Evolutionary conservation across 2,888 invertebrate genomes (phyloP), one percentile per base, ranked within the genome.

Genomic region (Tridacna gigas): DNA sequence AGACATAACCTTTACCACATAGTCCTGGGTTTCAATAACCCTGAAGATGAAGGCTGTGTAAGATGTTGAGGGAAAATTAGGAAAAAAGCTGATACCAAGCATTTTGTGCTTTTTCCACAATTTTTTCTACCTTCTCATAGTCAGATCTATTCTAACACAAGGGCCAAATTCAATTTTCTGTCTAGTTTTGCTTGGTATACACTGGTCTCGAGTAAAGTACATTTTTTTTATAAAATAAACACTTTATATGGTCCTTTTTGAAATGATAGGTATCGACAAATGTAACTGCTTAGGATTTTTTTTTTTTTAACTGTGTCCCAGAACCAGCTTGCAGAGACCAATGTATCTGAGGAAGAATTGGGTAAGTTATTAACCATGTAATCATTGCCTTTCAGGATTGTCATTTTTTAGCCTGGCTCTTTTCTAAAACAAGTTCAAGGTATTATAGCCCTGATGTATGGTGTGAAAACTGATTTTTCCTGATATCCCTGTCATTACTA

Each of bases 261-360:
- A 56, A n/a, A 5, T 56, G 1, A 20, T n/a, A 56, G 9, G n/a
- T 56, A 56, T 3, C 3, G 56, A 18, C 18, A n/a, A 20, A 56
- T 56, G 1, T 3, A 18, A 18, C 56, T n/a, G 56, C 3, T 3
- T 5, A 5, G 9, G 20, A 56, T 4, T n/a, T 1, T 56, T 2
- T 37, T 37, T 37, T 37, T 2, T 37, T 37, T 37, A 37, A 37
- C n/a, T 25, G 0, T 25, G 0, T 25, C n/a, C 51, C 51, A 71
- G 71, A 25, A 26, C 20, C 71, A 71, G 51, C 51, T 71, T 22
- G 51, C 51, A 47, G 51, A 51, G n/a, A 71, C 71, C 9, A 71
- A 26, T 71, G 71, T 26, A 9, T 71, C 71, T 20, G 71, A 71
- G 51, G 71, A 71, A 47, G 71, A 71, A 71, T 71, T 71, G n/a